Evolutionary conservation across 2,888 invertebrate genomes (phyloP).

Genomic region (Mamestra brassicae): DNA sequence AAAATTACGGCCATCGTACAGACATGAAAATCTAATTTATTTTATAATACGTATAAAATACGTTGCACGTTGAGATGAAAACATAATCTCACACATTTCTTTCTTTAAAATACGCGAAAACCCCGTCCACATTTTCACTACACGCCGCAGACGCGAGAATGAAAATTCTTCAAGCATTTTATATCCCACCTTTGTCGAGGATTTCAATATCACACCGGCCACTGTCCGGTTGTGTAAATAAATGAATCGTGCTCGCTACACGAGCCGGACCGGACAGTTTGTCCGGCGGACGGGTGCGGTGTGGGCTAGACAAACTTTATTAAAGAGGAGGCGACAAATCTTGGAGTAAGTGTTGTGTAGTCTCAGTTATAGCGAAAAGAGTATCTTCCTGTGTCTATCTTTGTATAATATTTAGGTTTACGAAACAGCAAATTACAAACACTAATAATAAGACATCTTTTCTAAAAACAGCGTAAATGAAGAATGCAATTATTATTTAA

Average conservation of each 20-base stretch:
- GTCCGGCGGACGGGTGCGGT: slow-evolving; percentile 9
- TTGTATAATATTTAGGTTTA: no score
- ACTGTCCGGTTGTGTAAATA: slow-evolving; percentile 48
- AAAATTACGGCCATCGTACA: background rate
- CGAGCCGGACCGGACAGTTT: slow-evolving; percentile 29
- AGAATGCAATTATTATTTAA: no score
- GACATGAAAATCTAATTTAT: background rate
- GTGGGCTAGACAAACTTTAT: slow-evolving; percentile 49
- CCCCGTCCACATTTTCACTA: slow-evolving; percentile 7
- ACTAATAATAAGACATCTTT: no score
- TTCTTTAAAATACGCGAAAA: background rate
- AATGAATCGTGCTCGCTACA: slow-evolving; percentile 34
- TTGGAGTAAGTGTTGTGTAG: slow-evolving; percentile 24
- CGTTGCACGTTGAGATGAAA: background rate
- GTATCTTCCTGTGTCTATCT: no score
- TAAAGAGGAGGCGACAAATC: slow-evolving; percentile 39
- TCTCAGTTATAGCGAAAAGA: background rate
- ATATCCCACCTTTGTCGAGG: slow-evolving; percentile 14
- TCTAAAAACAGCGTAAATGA: no score
- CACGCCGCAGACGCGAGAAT: slow-evolving; percentile 1
- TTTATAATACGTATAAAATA: background rate
- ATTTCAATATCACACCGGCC: slow-evolving; percentile 41
- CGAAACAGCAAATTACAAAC: no score
- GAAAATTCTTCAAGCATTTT: slow-evolving; percentile 45
- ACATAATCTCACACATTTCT: background rate